Base-by-base conservation (phyloP, 1,140 invertebrate genomes). In the Drosophila lacteicornis region DNA sequence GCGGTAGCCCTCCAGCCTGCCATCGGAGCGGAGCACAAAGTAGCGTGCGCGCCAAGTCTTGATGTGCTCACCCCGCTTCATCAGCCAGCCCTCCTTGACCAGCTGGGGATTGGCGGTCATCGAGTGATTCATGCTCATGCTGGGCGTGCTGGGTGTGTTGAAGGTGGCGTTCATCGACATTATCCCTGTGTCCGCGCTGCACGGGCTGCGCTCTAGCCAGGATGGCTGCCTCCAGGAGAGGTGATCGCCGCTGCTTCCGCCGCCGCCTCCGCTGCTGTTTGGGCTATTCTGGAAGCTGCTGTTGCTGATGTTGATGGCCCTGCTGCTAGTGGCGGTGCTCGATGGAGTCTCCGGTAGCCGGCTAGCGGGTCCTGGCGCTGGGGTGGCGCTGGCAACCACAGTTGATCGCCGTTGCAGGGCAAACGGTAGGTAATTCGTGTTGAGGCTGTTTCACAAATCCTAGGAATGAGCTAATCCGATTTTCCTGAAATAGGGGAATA, bases 31-130 rank as follows among this genome's bases (percentile, higher is more conserved):
- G 5, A 99, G 94, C 51, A 99, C 95, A 94, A 99, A 99, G 94
- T 99, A 99, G 77, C 99, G 94, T 57, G 96, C 95, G 75, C 99
- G 95, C 99, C 99, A 99, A 91, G 99, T 99, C 93, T 98, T 98
- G 75, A 98, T 98, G 91, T 98, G 97, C 92, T 99, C 98, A 25
- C 97, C 96, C 86, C 96, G 95, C 93, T 97, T 97, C 85, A 95
- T 95, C 47, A 97, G 94, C 96, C 96, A 97, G 70, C 96, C 96
- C 93, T 97, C 96, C 93, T 97, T 97, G 46, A 97, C 95, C 75
- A 97, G 93, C n/a, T 75, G 38, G 9, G 81, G 30, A 7, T 27
- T 38, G 11, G 36, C 47, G 7, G 50, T 30, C 25, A 61, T 59
- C n/a, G 57, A 63, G 38, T 61, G 65, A 25, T 59, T 76, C 46